These are phyloP conservation scores for Brachypalpus laphriformis DNA, from an alignment of 2,888 invertebrate species.

Conservation along the genomic window DNA sequence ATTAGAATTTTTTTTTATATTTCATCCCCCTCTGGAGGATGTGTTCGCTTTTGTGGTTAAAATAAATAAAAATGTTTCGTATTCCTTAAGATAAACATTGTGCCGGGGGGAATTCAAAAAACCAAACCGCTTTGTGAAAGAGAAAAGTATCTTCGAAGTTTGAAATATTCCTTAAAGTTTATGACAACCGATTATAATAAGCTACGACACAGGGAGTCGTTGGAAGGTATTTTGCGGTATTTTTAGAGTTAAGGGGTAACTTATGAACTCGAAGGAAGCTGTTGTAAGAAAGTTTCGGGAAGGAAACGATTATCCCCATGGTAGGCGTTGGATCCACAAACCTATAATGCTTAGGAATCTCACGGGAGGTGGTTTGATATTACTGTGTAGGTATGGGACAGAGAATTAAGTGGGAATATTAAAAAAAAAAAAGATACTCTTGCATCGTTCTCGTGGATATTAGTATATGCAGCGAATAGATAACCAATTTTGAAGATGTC, in stretches of 20 bases:
- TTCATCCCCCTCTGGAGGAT: not conserved
- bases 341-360: no score
- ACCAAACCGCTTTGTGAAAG: not conserved
- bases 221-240: not conserved
- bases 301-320: no score
- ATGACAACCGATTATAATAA: slow-evolving; percentile 31
- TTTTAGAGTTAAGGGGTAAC: not conserved
- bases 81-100: not conserved
- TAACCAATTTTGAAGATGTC: no score
- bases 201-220: not conserved
- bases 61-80: not conserved
- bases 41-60: not conserved
- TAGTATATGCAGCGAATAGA: no score
- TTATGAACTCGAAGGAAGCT: not conserved
- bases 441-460: no score
- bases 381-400: no score
- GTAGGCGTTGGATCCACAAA: no score
- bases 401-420: no score
- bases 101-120: not conserved
- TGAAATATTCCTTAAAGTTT: slow-evolving; percentile 8
- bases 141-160: not conserved
- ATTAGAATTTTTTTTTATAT: not conserved
- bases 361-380: no score
- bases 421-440: no score
- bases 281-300: not conserved